A percentile compares a stretch with the other conserved stretches of the same genome.
Conservation (phyloP, 2,113 vertebrate species). For the Phalacrocorax brasilianus region DNA sequence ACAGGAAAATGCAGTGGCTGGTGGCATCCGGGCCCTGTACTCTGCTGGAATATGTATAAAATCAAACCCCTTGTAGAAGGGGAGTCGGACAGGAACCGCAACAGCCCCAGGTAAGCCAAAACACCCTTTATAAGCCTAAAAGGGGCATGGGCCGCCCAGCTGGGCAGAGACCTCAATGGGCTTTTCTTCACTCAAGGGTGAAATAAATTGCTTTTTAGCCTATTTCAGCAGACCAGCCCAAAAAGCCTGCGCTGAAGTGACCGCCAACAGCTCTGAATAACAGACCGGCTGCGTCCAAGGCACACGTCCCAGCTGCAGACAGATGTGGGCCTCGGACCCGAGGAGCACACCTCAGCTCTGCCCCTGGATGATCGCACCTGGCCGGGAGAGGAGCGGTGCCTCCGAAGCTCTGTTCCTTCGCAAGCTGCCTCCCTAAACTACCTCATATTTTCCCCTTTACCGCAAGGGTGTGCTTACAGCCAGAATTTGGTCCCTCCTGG, state of each 20-base stretch:
- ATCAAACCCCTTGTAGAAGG: background rate
- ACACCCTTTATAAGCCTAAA: fast-evolving
- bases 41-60: background rate
- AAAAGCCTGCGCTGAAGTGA: fast-evolving
- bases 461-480: too few species aligned
- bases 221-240: background rate
- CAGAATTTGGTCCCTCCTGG: too few species aligned
- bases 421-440: fast-evolving
- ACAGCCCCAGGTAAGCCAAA: background rate
- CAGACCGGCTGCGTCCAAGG: fast-evolving
- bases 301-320: background rate
- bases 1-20: background rate
- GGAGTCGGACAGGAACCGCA: background rate
- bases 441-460: fast-evolving
- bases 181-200: background rate
- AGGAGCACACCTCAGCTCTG: background rate
- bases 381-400: background rate
- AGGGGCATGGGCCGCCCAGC: background rate
- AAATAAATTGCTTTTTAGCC: background rate
- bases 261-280: background rate
- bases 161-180: background rate
- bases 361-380: too few species aligned
- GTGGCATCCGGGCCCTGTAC: background rate
- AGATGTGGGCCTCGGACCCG: background rate
- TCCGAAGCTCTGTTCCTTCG: background rate